Evolutionary conservation across 2,797 vertebrate genomes (phyloP).

Genomic region (Apogon hyalosoma): DNA sequence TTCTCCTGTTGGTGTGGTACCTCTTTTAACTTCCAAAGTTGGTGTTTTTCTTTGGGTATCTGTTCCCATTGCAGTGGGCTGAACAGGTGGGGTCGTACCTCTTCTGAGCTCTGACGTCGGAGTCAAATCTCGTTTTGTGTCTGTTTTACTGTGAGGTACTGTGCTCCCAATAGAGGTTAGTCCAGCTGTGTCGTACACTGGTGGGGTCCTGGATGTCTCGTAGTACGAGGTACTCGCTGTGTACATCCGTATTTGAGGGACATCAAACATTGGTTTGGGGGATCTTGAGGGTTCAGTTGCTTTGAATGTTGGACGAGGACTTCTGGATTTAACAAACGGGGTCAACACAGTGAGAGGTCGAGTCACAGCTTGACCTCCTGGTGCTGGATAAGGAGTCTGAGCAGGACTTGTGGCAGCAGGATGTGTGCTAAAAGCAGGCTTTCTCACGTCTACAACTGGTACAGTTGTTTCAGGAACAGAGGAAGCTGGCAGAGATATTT

Average conservation of each 20-base stretch:
- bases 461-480: constrained; percentile 29
- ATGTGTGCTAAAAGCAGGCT: constrained; percentile 34
- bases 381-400: constrained; percentile 39
- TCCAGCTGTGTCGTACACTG: constrained; percentile 75
- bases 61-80: constrained; percentile 32
- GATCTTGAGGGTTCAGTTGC: constrained; percentile 76
- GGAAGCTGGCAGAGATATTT: constrained; percentile 27
- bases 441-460: constrained; percentile 44
- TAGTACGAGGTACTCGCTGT: constrained; percentile 82
- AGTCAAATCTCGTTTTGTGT: constrained; percentile 44
- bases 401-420: constrained; percentile 44
- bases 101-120: constrained; percentile 46
- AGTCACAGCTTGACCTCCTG: constrained; percentile 39
- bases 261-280: constrained; percentile 85
- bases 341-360: constrained; percentile 71
- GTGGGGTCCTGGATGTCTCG: constrained; percentile 76
- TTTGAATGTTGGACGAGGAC: constrained; percentile 81
- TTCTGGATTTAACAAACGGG: constrained; percentile 65
- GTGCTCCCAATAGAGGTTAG: constrained; percentile 73
- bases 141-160: constrained; percentile 67
- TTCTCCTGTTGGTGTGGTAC: constrained; percentile 34
- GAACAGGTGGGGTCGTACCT: constrained; percentile 46
- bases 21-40: constrained; percentile 42
- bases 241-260: constrained; percentile 85
- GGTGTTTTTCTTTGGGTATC: constrained; percentile 54